Conservation (phyloP, 1,140 invertebrate species). For the Drosophila rhopaloa region DNA sequence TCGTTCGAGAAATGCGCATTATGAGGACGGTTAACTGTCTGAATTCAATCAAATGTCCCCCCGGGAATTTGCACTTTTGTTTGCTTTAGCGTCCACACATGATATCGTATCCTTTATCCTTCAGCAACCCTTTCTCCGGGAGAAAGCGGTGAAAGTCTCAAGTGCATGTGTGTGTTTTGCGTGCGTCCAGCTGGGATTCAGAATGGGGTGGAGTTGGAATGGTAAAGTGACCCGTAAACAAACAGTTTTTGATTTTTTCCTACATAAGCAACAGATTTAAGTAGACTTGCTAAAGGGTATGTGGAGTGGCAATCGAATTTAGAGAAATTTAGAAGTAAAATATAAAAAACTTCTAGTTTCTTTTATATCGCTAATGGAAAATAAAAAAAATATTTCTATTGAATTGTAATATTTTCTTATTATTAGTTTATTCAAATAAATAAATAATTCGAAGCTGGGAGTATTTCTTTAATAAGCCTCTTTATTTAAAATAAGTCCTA, state of each 20-base stretch:
- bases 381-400: too few species aligned
- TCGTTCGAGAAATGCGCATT: constrained; percentile 71
- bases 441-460: too few species aligned
- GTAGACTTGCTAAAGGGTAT: constrained; percentile 21
- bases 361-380: too few species aligned
- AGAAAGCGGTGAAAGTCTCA: constrained; percentile 66
- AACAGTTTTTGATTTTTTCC: constrained; percentile 62
- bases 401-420: too few species aligned
- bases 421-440: too few species aligned
- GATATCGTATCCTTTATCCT: constrained; percentile 55
- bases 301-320: background rate
- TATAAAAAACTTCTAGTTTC: background rate
- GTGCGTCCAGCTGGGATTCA: constrained; percentile 58
- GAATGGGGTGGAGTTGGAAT: constrained; percentile 1
- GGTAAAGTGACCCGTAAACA: constrained; percentile 78
- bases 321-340: background rate
- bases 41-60: constrained; percentile 82
- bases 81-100: constrained; percentile 70
- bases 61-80: constrained; percentile 75
- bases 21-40: constrained; percentile 62
- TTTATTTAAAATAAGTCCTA: too few species aligned
- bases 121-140: constrained; percentile 63
- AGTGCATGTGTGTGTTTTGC: constrained; percentile 47
- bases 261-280: constrained; percentile 37
- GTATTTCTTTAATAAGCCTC: too few species aligned